These are phyloP conservation scores for Limnephilus marmoratus DNA, from an alignment of 2,888 invertebrate genomes.

Conservation along the genomic window DNA sequence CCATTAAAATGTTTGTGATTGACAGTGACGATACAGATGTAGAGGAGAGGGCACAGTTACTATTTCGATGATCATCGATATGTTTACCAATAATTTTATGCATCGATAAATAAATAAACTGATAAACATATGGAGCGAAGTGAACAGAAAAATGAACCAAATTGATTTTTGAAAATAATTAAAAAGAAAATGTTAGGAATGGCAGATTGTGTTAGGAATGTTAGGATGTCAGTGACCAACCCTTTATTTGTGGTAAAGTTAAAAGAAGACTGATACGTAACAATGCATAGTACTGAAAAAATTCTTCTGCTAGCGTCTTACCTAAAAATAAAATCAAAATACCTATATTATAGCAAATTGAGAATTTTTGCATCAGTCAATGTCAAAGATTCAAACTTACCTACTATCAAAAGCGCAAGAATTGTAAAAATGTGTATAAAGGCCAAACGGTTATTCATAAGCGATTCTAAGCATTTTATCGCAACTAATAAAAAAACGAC, in stretches of 20 bases:
- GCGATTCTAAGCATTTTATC: background rate
- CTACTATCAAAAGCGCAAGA: background rate
- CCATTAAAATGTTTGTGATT: constrained; percentile 8
- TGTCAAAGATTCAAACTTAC: too few relatives aligned
- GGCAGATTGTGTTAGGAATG: background rate
- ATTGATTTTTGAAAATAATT: background rate
- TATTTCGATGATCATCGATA: background rate
- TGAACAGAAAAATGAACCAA: background rate
- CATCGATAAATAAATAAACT: background rate
- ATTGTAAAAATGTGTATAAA: background rate
- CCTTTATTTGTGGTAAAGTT: background rate
- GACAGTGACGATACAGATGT: background rate
- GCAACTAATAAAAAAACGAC: background rate
- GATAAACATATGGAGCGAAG: background rate
- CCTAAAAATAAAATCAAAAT: too few relatives aligned
- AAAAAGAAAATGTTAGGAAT: background rate
- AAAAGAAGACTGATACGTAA: background rate
- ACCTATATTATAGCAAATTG: too few relatives aligned
- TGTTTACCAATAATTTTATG: background rate
- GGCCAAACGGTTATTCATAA: background rate
- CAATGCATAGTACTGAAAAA: background rate
- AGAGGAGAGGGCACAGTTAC: background rate
- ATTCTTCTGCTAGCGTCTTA: too few relatives aligned
- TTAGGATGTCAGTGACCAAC: background rate
- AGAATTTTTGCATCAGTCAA: too few relatives aligned